Evolutionary conservation across 2,888 invertebrate species (phyloP).

Genomic region (Rhimphoctona megacephalus): DNA sequence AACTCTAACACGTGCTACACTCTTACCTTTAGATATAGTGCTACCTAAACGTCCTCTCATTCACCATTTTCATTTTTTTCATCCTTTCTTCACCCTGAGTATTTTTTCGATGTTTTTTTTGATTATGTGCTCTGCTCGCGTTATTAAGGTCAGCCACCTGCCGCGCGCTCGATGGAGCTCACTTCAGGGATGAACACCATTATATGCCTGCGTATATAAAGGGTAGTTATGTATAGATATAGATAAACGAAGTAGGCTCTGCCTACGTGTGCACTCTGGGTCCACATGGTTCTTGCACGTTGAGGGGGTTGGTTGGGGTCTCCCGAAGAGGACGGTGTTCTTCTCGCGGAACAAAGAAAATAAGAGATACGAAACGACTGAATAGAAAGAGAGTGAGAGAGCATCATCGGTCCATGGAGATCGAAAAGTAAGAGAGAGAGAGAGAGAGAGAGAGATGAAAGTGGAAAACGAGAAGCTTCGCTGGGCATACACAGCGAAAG

Average conservation of each 20-base stretch:
- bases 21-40: constrained; percentile 54
- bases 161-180: constrained; percentile 83
- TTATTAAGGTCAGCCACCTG: constrained; percentile 85
- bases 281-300: constrained; percentile 46
- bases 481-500: constrained; percentile 70
- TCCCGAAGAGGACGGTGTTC: constrained; percentile 67
- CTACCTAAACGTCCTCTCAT: constrained; percentile 35
- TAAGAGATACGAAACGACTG: constrained; percentile 82
- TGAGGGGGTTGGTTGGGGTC: constrained; percentile 64
- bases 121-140: constrained; percentile 75
- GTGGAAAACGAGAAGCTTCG: constrained; percentile 55
- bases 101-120: constrained; percentile 61
- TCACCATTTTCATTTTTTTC: constrained; percentile 57
- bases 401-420: constrained; percentile 53
- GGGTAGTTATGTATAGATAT: constrained; percentile 25
- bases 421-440: constrained; percentile 32
- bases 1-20: constrained; percentile 57
- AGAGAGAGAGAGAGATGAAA: constrained; percentile 59
- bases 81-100: constrained; percentile 37
- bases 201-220: constrained; percentile 75
- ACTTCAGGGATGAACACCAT: constrained; percentile 84
- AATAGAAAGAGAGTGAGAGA: constrained; percentile 59
- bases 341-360: constrained; percentile 80
- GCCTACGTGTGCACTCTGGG: constrained; percentile 59
- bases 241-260: constrained; percentile 15